Evolutionary conservation across 1,140 invertebrate genomes (phyloP).

Genomic region (Pogonomyrmex californicus): DNA sequence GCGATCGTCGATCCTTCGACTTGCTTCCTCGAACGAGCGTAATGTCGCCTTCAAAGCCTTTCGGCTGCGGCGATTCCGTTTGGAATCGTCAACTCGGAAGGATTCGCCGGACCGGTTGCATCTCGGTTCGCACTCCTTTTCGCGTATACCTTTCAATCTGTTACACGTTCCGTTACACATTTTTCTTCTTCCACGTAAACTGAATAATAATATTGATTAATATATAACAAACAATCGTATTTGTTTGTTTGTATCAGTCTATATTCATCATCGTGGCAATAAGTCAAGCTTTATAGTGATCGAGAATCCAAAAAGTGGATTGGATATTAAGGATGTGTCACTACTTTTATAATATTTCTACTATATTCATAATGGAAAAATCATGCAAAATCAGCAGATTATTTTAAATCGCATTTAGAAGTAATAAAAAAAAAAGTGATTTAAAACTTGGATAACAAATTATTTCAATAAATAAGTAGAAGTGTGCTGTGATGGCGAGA

Average conservation of each 20-base stretch:
- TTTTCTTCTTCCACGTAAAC: not conserved
- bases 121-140: not conserved
- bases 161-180: not conserved
- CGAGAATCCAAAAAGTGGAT: not conserved
- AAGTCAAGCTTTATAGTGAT: not conserved
- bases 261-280: not conserved
- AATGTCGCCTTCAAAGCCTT: not conserved
- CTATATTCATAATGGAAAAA: too few species aligned
- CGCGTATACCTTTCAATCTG: not conserved
- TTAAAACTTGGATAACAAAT: too few species aligned
- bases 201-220: not conserved
- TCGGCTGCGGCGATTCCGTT: not conserved
- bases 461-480: too few species aligned
- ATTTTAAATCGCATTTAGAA: too few species aligned
- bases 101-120: not conserved
- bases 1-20: not conserved
- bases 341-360: too few species aligned
- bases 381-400: too few species aligned
- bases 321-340: too few species aligned
- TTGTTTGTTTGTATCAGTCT: not conserved
- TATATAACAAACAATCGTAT: not conserved
- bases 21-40: constrained; percentile 64
- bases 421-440: too few species aligned
- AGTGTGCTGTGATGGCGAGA: too few species aligned
- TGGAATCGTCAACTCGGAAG: too few species aligned